Conservation (phyloP, 2,797 vertebrate genomes). For the Karalla daura region DNA sequence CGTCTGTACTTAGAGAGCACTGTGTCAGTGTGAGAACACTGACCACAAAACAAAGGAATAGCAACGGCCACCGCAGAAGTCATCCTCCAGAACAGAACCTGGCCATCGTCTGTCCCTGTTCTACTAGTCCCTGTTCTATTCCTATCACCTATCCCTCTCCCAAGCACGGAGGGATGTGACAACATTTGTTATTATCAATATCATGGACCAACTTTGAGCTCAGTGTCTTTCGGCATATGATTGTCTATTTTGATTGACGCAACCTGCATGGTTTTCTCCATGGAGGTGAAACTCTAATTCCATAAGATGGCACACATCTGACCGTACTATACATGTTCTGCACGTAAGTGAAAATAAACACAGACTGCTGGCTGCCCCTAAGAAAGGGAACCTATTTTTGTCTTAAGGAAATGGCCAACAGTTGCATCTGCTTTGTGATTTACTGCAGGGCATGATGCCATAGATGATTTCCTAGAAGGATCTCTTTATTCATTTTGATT, state of each 20-base stretch:
- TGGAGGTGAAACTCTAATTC: constrained; percentile 76
- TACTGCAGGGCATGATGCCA: background rate
- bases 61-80: too few relatives aligned
- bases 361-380: background rate
- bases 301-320: constrained; percentile 86
- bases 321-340: background rate
- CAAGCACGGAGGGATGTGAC: background rate
- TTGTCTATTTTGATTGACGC: constrained; percentile 12
- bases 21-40: too few relatives aligned
- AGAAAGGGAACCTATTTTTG: background rate
- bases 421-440: background rate
- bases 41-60: too few relatives aligned
- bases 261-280: constrained; percentile 83
- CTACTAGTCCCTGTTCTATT: too few relatives aligned
- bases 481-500: background rate
- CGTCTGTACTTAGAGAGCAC: too few relatives aligned
- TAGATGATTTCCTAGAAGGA: background rate
- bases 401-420: background rate
- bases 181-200: background rate
- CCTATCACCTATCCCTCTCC: too few relatives aligned
- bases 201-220: constrained; percentile 58
- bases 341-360: background rate
- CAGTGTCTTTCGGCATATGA: constrained; percentile 42
- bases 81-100: too few relatives aligned
- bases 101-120: too few relatives aligned